Evolutionary conservation across 1,140 invertebrate genomes (phyloP).

Genomic region (Sesamia nonagrioides): DNA sequence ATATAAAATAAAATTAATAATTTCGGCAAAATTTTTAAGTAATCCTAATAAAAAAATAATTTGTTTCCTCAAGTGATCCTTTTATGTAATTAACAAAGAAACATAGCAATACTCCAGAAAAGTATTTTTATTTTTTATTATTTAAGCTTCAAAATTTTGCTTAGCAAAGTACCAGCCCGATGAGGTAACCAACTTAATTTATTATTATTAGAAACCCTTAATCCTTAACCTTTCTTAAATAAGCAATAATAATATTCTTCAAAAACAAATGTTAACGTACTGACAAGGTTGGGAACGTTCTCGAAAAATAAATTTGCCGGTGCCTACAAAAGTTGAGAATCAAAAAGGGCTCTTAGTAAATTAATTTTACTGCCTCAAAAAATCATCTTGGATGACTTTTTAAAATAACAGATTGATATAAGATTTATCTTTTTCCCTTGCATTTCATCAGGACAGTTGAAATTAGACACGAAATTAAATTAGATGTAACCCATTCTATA

Average conservation of each 20-base stretch:
- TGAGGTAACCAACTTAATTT: not conserved
- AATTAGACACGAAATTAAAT: slow-evolving; percentile 43
- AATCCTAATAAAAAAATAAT: not conserved
- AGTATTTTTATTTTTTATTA: not conserved
- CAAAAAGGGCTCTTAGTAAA: slow-evolving; percentile 43
- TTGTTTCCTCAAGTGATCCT: not conserved
- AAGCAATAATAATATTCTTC: slow-evolving; percentile 39
- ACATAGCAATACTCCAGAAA: not conserved
- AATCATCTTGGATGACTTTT: slow-evolving; percentile 47
- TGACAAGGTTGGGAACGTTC: slow-evolving; percentile 19
- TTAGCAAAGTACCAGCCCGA: not conserved
- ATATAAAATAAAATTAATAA: too few species aligned
- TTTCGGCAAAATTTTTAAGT: not conserved
- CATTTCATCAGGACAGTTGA: slow-evolving; percentile 30
- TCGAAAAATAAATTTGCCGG: slow-evolving; percentile 41
- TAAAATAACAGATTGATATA: not conserved
- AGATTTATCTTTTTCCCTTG: slow-evolving; percentile 24
- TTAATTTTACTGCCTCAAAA: slow-evolving; percentile 45
- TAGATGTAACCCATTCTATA: slow-evolving; percentile 14
- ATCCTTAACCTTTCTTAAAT: slow-evolving; percentile 27
- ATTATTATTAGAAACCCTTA: slow-evolving; percentile 16
- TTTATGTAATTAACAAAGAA: not conserved
- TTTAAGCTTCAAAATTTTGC: not conserved
- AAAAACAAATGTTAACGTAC: not conserved
- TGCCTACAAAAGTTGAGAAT: slow-evolving; percentile 38